Conservation (phyloP, 2,888 invertebrate genomes). For the Hypolimnas misippus region DNA sequence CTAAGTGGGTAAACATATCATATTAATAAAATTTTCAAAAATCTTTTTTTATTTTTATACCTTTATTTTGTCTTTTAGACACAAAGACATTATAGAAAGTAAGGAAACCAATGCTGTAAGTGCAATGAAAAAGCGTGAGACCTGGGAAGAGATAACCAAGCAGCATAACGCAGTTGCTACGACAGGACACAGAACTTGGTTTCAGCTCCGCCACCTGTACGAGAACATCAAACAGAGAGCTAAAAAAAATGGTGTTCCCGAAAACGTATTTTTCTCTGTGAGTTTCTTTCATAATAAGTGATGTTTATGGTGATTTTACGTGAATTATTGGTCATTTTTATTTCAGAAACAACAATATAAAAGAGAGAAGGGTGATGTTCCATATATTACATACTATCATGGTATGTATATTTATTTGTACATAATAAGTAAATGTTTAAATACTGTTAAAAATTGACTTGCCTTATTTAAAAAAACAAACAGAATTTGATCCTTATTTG, state of each 20-base stretch:
- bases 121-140: background rate
- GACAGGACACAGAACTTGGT: background rate
- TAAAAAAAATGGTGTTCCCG: background rate
- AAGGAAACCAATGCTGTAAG: background rate
- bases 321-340: too few relatives aligned
- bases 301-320: too few relatives aligned
- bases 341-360: too few relatives aligned
- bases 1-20: background rate
- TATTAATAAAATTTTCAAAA: too few relatives aligned
- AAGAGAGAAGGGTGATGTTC: too few relatives aligned
- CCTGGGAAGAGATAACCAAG: background rate
- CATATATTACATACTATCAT: too few relatives aligned
- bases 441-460: too few relatives aligned
- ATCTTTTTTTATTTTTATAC: background rate
- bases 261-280: background rate
- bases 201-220: background rate
- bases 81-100: background rate
- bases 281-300: too few relatives aligned
- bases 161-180: background rate
- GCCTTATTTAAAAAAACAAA: too few relatives aligned
- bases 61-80: background rate
- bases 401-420: too few relatives aligned
- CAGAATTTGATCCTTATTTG: too few relatives aligned
- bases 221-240: background rate
- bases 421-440: too few relatives aligned